phyloP scores from a whole-genome alignment of 2,888 invertebrate species.

The Trachelus tabidus region DNA sequence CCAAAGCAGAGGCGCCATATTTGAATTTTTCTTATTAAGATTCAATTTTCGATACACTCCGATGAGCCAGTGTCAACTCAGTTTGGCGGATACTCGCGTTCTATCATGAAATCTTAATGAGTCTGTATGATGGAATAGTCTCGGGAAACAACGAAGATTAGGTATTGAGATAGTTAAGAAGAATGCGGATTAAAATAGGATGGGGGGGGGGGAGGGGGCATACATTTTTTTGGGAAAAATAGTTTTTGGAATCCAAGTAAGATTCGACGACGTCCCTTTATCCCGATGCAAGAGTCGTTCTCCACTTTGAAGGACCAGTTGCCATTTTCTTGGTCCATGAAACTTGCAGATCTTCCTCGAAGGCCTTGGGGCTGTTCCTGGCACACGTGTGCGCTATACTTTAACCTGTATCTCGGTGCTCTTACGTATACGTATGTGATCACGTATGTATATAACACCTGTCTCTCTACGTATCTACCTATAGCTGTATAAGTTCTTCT shows the following conservation, averaged over 20 bases:
- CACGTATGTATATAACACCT: conserved; percentile 7
- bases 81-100: not conserved
- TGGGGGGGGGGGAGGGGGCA: too few relatives aligned
- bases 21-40: conserved; percentile 32
- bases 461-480: conserved; percentile 32
- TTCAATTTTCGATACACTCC: conserved; percentile 59
- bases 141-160: not conserved
- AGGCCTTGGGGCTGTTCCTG: conserved; percentile 9
- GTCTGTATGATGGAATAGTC: not conserved
- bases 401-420: conserved; percentile 12
- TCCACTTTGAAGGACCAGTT: conserved; percentile 21
- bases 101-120: not conserved
- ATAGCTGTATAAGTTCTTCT: conserved; percentile 34
- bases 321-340: conserved; percentile 53
- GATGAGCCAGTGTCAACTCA: not conserved
- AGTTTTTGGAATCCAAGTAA: not conserved
- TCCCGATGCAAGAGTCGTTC: not conserved
- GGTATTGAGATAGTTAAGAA: not conserved
- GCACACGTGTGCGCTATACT: conserved; percentile 25
- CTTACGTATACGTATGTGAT: not conserved
- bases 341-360: conserved; percentile 46
- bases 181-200: not conserved
- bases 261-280: not conserved
- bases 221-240: not conserved
- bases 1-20: not conserved